These are phyloP conservation scores for Sebastes variabilis DNA, from an alignment of 2,797 vertebrate species.

Conservation along the genomic window DNA sequence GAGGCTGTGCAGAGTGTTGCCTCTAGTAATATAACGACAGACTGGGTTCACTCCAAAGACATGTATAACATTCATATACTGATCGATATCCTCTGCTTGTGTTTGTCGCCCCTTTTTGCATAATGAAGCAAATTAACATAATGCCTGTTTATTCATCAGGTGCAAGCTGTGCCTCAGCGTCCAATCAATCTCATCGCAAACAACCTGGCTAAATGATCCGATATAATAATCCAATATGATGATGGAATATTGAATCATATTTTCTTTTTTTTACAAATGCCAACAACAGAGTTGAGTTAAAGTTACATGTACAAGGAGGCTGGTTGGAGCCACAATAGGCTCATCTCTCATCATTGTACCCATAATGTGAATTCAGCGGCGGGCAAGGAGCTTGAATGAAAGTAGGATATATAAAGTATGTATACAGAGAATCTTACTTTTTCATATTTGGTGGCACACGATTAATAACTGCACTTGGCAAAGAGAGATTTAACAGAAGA, in stretches of 20 bases:
- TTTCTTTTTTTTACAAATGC: slow-evolving; percentile 29
- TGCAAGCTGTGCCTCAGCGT: slow-evolving; percentile 53
- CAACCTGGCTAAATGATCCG: slow-evolving; percentile 38
- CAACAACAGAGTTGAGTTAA: slow-evolving; percentile 23
- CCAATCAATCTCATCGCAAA: slow-evolving; percentile 70
- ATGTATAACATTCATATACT: slow-evolving; percentile 65
- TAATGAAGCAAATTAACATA: slow-evolving; percentile 79
- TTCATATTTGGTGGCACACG: slow-evolving; percentile 44
- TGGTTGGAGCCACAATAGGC: slow-evolving; percentile 10
- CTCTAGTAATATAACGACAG: slow-evolving; percentile 49
- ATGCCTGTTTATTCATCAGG: slow-evolving; percentile 77
- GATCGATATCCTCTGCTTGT: slow-evolving; percentile 76
- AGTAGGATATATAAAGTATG: slow-evolving; percentile 35
- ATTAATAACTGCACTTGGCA: slow-evolving; percentile 66
- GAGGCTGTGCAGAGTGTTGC: slow-evolving; percentile 27
- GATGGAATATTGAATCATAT: slow-evolving; percentile 34
- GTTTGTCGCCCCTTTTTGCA: slow-evolving; percentile 66
- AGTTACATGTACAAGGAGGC: slow-evolving; percentile 30
- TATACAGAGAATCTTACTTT: slow-evolving; percentile 32
- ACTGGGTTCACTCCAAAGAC: slow-evolving; percentile 51
- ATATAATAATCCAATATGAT: slow-evolving; percentile 45
- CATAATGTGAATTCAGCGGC: slow-evolving; percentile 30
- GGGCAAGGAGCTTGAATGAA: slow-evolving; percentile 18
- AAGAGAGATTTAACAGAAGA: slow-evolving; percentile 73
- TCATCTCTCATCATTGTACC: slow-evolving; percentile 52